Conservation (phyloP, 2,888 invertebrate species). For the Tipula confusa region DNA sequence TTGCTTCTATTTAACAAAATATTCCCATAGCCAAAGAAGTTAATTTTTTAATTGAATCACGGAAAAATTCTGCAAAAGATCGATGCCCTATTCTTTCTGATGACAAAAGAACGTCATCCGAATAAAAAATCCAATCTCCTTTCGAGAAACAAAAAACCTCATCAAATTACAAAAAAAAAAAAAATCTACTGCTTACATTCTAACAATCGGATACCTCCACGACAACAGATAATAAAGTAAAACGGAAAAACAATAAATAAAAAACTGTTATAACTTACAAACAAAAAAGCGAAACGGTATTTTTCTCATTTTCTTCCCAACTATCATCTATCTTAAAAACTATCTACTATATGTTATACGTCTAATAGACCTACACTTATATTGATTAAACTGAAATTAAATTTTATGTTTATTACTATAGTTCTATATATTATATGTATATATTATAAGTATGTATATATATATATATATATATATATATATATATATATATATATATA, state of each 20-base stretch:
- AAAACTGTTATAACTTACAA: not conserved
- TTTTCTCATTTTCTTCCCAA: not conserved
- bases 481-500: too few relatives aligned
- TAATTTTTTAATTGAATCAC: too few relatives aligned
- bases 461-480: too few relatives aligned
- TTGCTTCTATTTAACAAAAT: too few relatives aligned
- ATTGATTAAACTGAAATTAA: not conserved
- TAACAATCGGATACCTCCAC: not conserved
- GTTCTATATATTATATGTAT: not conserved
- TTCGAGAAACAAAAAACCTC: not conserved
- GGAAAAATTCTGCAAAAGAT: too few relatives aligned
- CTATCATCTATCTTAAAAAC: not conserved
- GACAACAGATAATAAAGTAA: not conserved
- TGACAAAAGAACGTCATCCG: not conserved
- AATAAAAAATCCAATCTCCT: not conserved
- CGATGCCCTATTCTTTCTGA: not conserved
- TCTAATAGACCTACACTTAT: not conserved
- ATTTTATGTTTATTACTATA: conserved; percentile 6
- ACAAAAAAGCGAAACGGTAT: conserved; percentile 15
- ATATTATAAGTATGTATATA: too few relatives aligned
- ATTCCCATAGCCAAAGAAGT: too few relatives aligned
- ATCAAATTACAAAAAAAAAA: not conserved
- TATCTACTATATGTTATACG: not conserved
- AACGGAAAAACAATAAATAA: not conserved
- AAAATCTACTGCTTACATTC: not conserved